Evolutionary conservation across 2,113 vertebrate species (phyloP).

Genomic region (Condylura cristata): DNA sequence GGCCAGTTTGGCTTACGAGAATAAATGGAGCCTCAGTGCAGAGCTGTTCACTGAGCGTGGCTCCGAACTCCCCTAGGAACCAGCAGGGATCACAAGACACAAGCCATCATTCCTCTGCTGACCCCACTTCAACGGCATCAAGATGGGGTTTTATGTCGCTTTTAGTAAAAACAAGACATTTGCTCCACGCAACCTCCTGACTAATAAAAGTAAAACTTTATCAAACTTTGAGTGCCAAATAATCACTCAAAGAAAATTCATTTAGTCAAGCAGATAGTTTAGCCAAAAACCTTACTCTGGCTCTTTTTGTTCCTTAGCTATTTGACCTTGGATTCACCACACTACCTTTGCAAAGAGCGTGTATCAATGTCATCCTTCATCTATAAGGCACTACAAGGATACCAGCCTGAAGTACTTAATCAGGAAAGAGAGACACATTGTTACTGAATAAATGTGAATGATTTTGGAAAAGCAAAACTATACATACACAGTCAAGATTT

Average conservation of each 20-base stretch:
- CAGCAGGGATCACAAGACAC: not conserved
- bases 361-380: not conserved
- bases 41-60: not conserved
- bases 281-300: not conserved
- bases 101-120: not conserved
- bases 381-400: not conserved
- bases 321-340: not conserved
- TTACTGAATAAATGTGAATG: slow-evolving; percentile 26
- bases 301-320: not conserved
- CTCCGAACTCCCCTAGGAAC: not conserved
- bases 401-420: not conserved
- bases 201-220: slow-evolving; percentile 47
- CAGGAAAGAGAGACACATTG: not conserved
- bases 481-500: not conserved
- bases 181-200: slow-evolving; percentile 21
- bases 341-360: not conserved
- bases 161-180: not conserved
- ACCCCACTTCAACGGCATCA: not conserved
- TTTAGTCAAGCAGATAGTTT: not conserved
- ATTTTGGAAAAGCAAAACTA: slow-evolving; percentile 33
- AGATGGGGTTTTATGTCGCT: not conserved
- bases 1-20: not conserved
- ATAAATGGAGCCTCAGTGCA: not conserved
- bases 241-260: slow-evolving; percentile 43
- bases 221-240: slow-evolving; percentile 10